Evolutionary conservation across 2,113 vertebrate species (phyloP).

Genomic region (Anseranas semipalmata): DNA sequence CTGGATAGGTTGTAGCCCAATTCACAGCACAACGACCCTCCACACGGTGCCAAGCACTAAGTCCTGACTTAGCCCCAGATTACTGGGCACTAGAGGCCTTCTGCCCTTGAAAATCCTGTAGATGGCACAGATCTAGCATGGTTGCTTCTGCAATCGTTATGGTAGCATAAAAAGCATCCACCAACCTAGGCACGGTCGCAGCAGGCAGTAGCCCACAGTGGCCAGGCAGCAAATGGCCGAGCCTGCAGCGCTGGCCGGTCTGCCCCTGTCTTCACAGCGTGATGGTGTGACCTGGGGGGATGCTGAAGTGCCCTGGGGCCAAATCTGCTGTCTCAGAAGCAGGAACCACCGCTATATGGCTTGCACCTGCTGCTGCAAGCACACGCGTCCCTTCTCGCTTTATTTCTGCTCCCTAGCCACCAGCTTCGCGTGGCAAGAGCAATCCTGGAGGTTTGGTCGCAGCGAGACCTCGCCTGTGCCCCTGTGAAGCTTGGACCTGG

Average conservation of each 20-base stretch:
- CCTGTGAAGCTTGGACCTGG: too few species aligned
- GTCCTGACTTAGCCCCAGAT: background rate
- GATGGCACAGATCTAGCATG: background rate
- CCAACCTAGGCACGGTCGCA: background rate
- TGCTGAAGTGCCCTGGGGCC: background rate
- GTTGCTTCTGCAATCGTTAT: background rate
- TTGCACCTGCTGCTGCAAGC: background rate
- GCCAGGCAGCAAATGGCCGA: background rate
- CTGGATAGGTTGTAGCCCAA: background rate
- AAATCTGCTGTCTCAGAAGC: background rate
- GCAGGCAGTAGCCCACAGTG: background rate
- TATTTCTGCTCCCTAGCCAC: background rate
- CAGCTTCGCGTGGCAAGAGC: background rate
- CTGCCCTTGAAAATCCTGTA: background rate
- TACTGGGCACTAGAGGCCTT: background rate
- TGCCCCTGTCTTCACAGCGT: accelerated
- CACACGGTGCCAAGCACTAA: background rate
- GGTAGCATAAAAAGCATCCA: background rate
- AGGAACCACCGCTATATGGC: background rate
- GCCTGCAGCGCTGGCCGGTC: background rate
- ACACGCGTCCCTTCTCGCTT: background rate
- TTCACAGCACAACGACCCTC: background rate
- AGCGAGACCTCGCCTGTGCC: too few species aligned
- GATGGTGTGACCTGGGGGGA: background rate
- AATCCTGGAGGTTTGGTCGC: too few species aligned